phyloP scores from a whole-genome alignment of 2,888 invertebrate genomes.

The Camptogramma bilineatum region DNA sequence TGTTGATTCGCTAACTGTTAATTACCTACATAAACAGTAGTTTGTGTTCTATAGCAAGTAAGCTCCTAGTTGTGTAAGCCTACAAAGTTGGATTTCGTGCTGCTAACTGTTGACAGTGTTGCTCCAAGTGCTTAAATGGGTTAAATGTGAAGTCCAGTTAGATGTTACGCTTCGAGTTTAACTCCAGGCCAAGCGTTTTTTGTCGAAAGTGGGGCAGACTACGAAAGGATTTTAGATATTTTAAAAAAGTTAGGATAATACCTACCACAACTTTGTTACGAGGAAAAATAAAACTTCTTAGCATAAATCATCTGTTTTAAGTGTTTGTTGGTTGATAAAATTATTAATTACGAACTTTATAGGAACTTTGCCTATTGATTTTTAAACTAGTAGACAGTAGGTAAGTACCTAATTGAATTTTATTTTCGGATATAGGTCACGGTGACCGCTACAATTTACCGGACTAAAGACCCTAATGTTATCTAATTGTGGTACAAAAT shows the following conservation, averaged over 20 bases:
- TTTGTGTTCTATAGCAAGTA: slow-evolving; percentile 32
- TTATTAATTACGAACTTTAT: background rate
- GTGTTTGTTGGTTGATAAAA: background rate
- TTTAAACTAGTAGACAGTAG: no score
- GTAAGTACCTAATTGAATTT: no score
- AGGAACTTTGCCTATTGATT: no score
- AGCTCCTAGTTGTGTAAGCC: slow-evolving; percentile 51
- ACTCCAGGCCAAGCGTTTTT: background rate
- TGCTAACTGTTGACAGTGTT: slow-evolving; percentile 45
- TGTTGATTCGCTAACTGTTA: background rate
- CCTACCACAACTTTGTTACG: background rate
- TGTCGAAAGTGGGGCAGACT: background rate
- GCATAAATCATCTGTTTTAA: background rate
- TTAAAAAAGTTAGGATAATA: background rate
- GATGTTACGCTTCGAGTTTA: slow-evolving; percentile 7
- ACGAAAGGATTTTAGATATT: background rate
- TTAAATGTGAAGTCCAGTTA: slow-evolving; percentile 38
- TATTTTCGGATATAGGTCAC: no score
- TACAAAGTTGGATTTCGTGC: slow-evolving; percentile 55
- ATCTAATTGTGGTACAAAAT: no score
- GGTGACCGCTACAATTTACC: no score
- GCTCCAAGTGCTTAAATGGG: slow-evolving; percentile 48
- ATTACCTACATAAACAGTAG: slow-evolving; percentile 3
- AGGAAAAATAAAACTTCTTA: background rate
- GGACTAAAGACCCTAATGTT: no score